Base-by-base conservation (phyloP, 2,797 vertebrate genomes). In the Crocodylus rhombifer region DNA sequence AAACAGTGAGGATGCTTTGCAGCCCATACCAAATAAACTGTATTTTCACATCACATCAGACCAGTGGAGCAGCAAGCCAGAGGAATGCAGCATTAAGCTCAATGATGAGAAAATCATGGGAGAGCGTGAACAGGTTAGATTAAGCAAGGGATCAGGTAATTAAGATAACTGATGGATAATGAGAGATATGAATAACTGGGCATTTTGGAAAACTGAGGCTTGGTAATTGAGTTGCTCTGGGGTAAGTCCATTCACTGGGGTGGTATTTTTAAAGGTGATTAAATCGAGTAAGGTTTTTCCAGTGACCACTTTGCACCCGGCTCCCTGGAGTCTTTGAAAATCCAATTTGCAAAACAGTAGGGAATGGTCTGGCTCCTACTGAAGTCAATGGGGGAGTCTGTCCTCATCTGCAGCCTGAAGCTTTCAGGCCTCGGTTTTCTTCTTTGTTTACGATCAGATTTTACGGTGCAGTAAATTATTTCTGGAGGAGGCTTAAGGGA, bases 141-240 rank as follows among this genome's bases (percentile, higher is more conserved):
- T 94, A 94, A 93, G 63, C 81, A 91, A 88, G 85, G 71, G 94
- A 95, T 95, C 83, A 81, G 89, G 80, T 96, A 95, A 96, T 95
- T 90, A 95, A 85, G 79, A 87, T 80, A 95, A 96, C 94, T 93
- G 91, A 81, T 67, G 91, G 93, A 88, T 96, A 97, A 96, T 92
- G 92, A 95, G 90, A 60, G 89, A 92, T 81, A 96, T 60, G 79
- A 92, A 93, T 92, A 96, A 93, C 77, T 92, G 96, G 87, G 93
- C 93, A 36, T 73, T 95, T 80, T 86, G 77, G 88, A 96, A 92
- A 93, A 81, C 63, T 17, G 81, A 85, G 74, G 86, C 84, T 87
- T 80, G 90, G 18, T 93, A 84, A 92, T 84, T 89, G 51, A 65
- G 69, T 36, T 88, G 20, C 51, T 74, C 90, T 85, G 74, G 12